Conservation (phyloP, 1,140 invertebrate species). For the Aphaenogaster ashmeadi region DNA sequence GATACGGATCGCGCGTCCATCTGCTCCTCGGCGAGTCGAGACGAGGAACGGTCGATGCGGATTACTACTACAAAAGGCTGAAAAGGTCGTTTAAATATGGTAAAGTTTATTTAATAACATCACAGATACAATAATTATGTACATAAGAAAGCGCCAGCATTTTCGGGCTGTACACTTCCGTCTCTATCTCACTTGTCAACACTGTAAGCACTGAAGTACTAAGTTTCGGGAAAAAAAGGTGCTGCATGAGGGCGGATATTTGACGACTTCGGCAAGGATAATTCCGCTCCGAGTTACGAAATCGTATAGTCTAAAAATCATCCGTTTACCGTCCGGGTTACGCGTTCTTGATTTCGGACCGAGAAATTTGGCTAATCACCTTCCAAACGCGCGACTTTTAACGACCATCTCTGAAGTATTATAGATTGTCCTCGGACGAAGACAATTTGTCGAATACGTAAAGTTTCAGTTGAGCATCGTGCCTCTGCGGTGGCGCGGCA, state of each 20-base stretch:
- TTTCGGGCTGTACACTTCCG: constrained; percentile 65
- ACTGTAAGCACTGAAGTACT: constrained; percentile 83
- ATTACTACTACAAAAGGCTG: background rate
- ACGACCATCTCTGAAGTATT: constrained; percentile 65
- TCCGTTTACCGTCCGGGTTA: constrained; percentile 40
- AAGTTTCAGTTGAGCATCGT: constrained; percentile 82
- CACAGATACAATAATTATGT: constrained; percentile 86
- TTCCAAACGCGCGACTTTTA: constrained; percentile 58
- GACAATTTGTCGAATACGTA: constrained; percentile 84
- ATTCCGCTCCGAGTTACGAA: constrained; percentile 57
- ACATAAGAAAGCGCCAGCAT: constrained; percentile 76
- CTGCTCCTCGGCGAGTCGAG: background rate
- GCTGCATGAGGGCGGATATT: constrained; percentile 76
- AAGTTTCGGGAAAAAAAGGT: constrained; percentile 78
- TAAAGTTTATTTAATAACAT: constrained; percentile 86
- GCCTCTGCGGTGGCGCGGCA: constrained; percentile 77
- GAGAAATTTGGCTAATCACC: constrained; percentile 50
- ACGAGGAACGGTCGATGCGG: too few relatives aligned
- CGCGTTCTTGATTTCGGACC: constrained; percentile 13
- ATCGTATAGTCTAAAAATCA: constrained; percentile 68
- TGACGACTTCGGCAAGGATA: constrained; percentile 71
- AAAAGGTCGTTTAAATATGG: constrained; percentile 81
- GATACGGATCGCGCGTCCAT: background rate
- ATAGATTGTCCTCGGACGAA: constrained; percentile 83
- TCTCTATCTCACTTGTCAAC: constrained; percentile 77